These are phyloP conservation scores for Saimiri boliviensis DNA, from an alignment of 2,113 vertebrate genomes.

Conservation along the genomic window DNA sequence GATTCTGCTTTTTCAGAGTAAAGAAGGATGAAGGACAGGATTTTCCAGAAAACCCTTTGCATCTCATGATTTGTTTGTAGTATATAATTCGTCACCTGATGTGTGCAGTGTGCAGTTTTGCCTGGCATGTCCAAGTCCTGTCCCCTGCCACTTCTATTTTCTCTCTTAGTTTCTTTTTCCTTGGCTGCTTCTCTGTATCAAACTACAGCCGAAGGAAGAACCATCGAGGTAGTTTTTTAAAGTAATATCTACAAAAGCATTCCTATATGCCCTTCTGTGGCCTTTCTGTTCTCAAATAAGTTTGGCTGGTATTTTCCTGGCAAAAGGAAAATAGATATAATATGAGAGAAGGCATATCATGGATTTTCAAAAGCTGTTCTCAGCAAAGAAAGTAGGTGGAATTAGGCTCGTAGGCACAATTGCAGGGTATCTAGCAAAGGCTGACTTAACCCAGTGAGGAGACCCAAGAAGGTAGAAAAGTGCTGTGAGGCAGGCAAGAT, in stretches of 20 bases:
- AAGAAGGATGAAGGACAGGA: background rate
- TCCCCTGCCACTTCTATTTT: background rate
- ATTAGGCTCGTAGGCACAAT: background rate
- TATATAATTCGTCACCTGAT: background rate
- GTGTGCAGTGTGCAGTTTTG: background rate
- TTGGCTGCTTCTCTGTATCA: background rate
- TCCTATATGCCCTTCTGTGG: background rate
- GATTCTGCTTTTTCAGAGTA: background rate
- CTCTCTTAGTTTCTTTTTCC: background rate
- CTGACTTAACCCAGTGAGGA: background rate
- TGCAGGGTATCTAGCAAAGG: background rate
- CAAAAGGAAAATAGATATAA: background rate
- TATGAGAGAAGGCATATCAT: background rate
- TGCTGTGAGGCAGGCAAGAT: background rate
- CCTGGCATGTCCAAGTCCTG: background rate
- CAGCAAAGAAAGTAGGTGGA: constrained; percentile 26
- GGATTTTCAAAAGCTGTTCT: constrained; percentile 24
- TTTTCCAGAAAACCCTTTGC: background rate
- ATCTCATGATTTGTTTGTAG: background rate
- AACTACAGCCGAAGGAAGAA: background rate
- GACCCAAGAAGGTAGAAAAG: background rate
- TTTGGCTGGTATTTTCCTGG: constrained; percentile 30
- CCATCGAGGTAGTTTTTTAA: background rate
- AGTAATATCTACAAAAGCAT: background rate
- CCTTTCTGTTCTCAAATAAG: constrained; percentile 17